Evolutionary conservation across 2,113 vertebrate genomes (phyloP).

Genomic region (Cygnus buccinator): DNA sequence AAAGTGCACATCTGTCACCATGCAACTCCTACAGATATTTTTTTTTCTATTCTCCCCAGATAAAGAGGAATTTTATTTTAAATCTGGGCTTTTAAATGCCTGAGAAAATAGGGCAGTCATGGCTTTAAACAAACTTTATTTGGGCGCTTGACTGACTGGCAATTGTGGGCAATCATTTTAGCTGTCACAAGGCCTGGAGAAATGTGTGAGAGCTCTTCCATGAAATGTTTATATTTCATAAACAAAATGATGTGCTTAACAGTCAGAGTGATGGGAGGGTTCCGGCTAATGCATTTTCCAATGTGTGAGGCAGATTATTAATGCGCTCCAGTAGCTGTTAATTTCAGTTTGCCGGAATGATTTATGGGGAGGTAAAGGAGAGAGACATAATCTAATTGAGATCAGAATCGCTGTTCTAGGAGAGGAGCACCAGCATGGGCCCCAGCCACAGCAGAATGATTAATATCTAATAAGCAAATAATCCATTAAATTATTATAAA

Average conservation of each 20-base stretch:
- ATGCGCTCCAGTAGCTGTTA: constrained; percentile 99
- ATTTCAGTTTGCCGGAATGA: constrained; percentile 99
- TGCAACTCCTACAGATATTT: background rate
- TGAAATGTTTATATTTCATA: constrained; percentile 96
- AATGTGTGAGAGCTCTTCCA: constrained; percentile 86
- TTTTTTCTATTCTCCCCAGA: constrained; percentile 17
- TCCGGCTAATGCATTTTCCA: constrained; percentile 92
- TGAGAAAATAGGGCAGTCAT: constrained; percentile 81
- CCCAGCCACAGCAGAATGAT: constrained; percentile 87
- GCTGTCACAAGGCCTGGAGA: constrained; percentile 83
- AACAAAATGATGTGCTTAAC: constrained; percentile 96
- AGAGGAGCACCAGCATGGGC: constrained; percentile 82
- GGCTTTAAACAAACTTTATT: constrained; percentile 87
- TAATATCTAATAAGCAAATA: constrained; percentile 99
- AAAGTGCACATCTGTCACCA: background rate
- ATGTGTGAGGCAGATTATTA: constrained; percentile 96
- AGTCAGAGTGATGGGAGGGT: constrained; percentile 89
- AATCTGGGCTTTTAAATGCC: constrained; percentile 72
- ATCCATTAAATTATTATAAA: constrained; percentile 96
- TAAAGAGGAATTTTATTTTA: constrained; percentile 67
- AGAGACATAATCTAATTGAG: constrained; percentile 99
- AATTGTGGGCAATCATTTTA: constrained; percentile 89
- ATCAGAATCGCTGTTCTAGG: constrained; percentile 97
- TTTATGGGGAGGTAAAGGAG: constrained; percentile 96
- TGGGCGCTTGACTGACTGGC: constrained; percentile 86